Evolutionary conservation across 2,797 vertebrate species (phyloP).

Genomic region (Pipistrellus nathusii): DNA sequence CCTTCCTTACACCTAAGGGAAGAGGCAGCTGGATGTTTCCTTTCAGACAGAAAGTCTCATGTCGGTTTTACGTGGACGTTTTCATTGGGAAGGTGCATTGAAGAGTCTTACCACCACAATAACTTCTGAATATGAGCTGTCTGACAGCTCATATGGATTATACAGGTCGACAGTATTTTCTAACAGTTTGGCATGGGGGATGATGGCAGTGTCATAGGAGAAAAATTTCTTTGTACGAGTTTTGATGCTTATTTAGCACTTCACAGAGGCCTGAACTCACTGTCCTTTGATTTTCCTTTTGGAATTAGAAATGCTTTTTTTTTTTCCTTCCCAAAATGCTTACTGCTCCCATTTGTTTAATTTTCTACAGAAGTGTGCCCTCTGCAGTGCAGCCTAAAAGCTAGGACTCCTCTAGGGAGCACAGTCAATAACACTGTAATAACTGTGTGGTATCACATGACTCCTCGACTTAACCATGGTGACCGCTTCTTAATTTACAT

Average conservation of each 20-base stretch:
- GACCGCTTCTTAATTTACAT: not conserved
- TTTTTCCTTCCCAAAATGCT: not conserved
- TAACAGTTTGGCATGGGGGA: not conserved
- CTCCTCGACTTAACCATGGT: not conserved
- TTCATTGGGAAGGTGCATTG: not conserved
- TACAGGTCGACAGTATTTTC: not conserved
- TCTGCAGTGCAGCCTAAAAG: not conserved
- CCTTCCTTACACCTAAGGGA: not conserved
- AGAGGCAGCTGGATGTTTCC: not conserved
- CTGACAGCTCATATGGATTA: not conserved
- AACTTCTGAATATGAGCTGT: not conserved
- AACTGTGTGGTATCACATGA: not conserved
- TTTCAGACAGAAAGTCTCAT: not conserved
- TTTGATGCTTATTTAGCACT: not conserved
- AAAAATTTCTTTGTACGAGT: not conserved
- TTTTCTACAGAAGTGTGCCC: constrained; percentile 42
- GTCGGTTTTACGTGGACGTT: not conserved
- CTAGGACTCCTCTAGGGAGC: not conserved
- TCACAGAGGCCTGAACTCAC: not conserved
- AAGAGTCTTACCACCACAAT: not conserved
- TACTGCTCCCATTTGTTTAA: not conserved
- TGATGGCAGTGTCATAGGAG: not conserved
- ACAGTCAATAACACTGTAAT: not conserved
- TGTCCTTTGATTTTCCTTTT: constrained; percentile 1
- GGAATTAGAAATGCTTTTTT: not conserved